Evolutionary conservation across 2,113 vertebrate species (phyloP).

Genomic region (Dipodomys stephensi): DNA sequence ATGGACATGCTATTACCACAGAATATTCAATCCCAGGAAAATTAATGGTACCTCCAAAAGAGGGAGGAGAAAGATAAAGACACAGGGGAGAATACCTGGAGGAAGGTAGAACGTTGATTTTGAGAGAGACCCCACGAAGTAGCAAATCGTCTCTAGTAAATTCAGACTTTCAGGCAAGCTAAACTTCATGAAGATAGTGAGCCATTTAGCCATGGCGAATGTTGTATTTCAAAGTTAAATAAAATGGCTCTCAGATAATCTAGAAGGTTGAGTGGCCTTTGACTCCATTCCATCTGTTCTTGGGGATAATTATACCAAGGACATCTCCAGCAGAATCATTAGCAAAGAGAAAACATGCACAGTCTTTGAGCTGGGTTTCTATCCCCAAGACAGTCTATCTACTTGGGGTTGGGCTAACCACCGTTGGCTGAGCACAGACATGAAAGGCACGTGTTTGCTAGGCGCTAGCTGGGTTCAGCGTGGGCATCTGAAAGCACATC

Average conservation of each 20-base stretch:
- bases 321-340: slow-evolving; percentile 10
- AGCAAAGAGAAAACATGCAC: neutral
- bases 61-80: neutral
- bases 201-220: neutral
- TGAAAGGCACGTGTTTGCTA: neutral
- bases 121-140: neutral
- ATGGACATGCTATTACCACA: neutral
- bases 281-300: slow-evolving; percentile 29
- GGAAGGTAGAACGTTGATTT: neutral
- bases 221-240: neutral
- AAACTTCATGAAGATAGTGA: neutral
- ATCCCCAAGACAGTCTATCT: neutral
- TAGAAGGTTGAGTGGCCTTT: neutral
- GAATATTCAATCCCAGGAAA: neutral
- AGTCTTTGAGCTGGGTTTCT: neutral
- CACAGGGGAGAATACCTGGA: neutral
- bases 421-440: neutral
- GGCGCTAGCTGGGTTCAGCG: neutral
- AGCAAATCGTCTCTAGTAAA: neutral
- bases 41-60: neutral
- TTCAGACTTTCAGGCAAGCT: neutral
- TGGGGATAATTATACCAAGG: slow-evolving; percentile 2
- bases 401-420: neutral
- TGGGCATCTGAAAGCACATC: neutral
- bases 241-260: neutral